Base-by-base conservation (phyloP, 1,140 invertebrate genomes). In the Notospermus geniculatus region DNA sequence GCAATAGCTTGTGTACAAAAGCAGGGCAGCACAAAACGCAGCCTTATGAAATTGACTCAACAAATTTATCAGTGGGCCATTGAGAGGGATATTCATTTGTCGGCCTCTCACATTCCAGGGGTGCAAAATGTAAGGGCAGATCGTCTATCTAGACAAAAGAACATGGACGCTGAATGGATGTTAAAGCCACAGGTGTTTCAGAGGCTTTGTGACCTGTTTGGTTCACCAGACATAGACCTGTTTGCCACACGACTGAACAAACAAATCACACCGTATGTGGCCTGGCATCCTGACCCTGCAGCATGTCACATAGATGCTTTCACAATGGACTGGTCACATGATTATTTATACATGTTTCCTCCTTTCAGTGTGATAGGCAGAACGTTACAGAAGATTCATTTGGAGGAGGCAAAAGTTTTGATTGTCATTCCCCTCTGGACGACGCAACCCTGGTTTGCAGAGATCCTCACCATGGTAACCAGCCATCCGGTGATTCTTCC, bases 211-310 rank as follows among this genome's bases (percentile, higher is more conserved):
- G 32, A 45, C 22, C 2, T 59, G 19, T 60, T 17, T 17, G 43
- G 45, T 5, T 50, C 23, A 17, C n/a, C 29, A 19, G 43, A 59
- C 29, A 45, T 67, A 32, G 65, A 65, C 55, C 45, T 69, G 28
- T 69, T 69, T 62, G 68, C 65, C 15, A 63, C 65, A 7, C 57
- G 63, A 41, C 4, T 62, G 2, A 67, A 67, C 57, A 11, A 36
- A 43, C 60, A 70, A 39, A 2, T 65, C 7, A 9, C 43, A 13
- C 9, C 2, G 1, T 43, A 43, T 43, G 39, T 19, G 39, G 11
- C 39, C 11, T 43, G 39, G 39, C 11, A 43, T 13, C 39, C 39
- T 13, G 39, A 43, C 39, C 39, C 39, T 13, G 39, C 11, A 19
- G 39, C 39, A 43, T 13, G 19, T 13, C 19, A 13, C 19, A 43